Evolutionary conservation across 1,140 invertebrate genomes (phyloP), one percentile per base, ranked within the genome.

Genomic region (Megalopta genalis): DNA sequence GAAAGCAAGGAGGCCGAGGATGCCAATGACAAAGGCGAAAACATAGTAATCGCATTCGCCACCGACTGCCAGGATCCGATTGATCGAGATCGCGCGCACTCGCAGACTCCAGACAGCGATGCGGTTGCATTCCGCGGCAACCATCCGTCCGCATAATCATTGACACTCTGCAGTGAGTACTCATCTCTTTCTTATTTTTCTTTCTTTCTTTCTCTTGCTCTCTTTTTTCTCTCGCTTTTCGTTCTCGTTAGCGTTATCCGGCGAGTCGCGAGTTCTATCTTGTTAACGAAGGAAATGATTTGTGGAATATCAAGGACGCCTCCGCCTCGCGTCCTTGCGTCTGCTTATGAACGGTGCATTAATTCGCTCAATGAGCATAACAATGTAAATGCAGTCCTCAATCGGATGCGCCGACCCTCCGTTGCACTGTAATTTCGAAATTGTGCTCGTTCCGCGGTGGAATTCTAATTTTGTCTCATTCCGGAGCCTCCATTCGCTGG

Each of bases 151-250:
- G 63, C 72, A 60, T 81, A 86, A 74, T 88, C 82, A 86, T 68
- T 88, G 82, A 89, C 81, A 86, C 79, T 76, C 60, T 77, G 63
- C 88, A 89, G 88, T 89, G 80, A 89, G 88, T 86, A 84, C 25
- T 7, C 21, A 4, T 16, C 39, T 37, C 27, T 25, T 18, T 16
- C 21, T 37, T 37, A 7, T n/a, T 7, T 54, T 54, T n/a, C 9
- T 37, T 37, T 9, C 4, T 37, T 21, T 0, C 2, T 42, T n/a
- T 10, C 37, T 37, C 1, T 5, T 4, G 3, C 7, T 32, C 4
- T 1, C 0, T 10, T 32, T 46, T n/a, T 9, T 27, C 8, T 14
- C 16, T 52, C 49, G 4, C 32, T 14, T 52, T 4, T 52, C 12
- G 52, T 54, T n/a, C 42, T 54, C n/a, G 8, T 57, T 9, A 57